phyloP scores from a whole-genome alignment of 2,888 invertebrate species.

The Limnephilus marmoratus region DNA sequence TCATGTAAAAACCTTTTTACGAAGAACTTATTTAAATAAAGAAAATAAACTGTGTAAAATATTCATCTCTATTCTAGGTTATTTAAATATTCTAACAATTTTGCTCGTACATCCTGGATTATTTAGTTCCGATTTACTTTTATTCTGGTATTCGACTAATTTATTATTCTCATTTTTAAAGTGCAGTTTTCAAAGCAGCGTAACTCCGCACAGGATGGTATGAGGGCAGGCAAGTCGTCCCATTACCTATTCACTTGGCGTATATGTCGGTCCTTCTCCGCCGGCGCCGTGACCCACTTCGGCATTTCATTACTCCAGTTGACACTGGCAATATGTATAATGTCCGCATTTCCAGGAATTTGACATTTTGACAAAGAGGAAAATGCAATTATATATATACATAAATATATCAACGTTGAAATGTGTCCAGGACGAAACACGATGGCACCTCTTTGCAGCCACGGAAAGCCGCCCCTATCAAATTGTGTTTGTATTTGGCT shows the following conservation, averaged over 20 bases:
- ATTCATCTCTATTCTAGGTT: no score
- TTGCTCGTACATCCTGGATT: background rate
- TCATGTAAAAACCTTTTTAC: no score
- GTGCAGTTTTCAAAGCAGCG: background rate
- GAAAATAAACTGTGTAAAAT: no score
- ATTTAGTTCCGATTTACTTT: background rate
- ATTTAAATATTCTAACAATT: background rate
- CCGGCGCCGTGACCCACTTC: background rate
- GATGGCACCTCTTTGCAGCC: background rate
- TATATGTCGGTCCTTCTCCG: background rate
- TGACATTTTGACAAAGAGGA: background rate
- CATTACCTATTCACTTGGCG: constrained; percentile 32
- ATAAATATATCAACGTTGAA: background rate
- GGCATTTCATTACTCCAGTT: background rate
- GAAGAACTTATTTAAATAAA: no score
- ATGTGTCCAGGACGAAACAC: background rate
- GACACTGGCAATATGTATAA: constrained; percentile 2
- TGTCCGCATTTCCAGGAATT: background rate
- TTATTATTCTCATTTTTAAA: background rate
- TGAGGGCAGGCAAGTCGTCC: background rate
- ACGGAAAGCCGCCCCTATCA: background rate
- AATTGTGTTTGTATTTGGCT: background rate
- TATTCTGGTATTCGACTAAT: background rate
- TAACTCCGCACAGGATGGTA: background rate
- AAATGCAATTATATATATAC: background rate